Base-by-base conservation (phyloP, 2,797 vertebrate species). In the Emys orbicularis region DNA sequence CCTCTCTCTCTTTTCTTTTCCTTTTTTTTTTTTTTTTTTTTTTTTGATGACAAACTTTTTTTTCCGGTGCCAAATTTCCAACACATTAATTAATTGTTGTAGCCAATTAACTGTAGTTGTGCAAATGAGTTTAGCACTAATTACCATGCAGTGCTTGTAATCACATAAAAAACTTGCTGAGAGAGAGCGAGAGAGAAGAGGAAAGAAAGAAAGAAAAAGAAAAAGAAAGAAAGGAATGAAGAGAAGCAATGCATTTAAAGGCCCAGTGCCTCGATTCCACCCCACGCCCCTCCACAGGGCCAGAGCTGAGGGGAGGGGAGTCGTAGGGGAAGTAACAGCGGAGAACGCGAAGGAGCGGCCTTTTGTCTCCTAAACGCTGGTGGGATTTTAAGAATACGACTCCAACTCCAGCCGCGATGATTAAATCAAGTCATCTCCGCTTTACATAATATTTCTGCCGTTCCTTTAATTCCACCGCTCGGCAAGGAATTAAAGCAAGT, bases 21-120 rank as follows among this genome's bases (percentile, higher is more conserved):
- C 49, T 86, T 94, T 90, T 81, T 7, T 74, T 90, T 85, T 96
- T 83, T 88, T 86, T 89, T 7, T 79, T 90, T 87, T 89, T 97
- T 96, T 90, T 97, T 97, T 97, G 97, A 98, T 98, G 97, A 97
- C 93, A 98, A 98, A 98, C 96, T 93, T 97, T 98, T 94, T 98
- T 98, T 98, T 86, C 97, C 97, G 82, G 99, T 99, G 99, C 99
- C 99, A 99, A 99, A 99, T 99, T 99, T 99, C 99, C 99, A 99
- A 99, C 99, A 99, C 99, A 99, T 99, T 99, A 99, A 99, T 99
- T 99, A 99, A 99, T 99, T 99, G 99, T 99, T 99, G 99, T 99
- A 99, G 99, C 99, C 99, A 99, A 99, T 99, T 99, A 99, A 99
- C 99, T 99, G 99, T 98, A 99, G 98, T 98, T 99, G 99, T 98